Base-by-base conservation (phyloP, 1,140 invertebrate species). In the Subanguina moxae region DNA sequence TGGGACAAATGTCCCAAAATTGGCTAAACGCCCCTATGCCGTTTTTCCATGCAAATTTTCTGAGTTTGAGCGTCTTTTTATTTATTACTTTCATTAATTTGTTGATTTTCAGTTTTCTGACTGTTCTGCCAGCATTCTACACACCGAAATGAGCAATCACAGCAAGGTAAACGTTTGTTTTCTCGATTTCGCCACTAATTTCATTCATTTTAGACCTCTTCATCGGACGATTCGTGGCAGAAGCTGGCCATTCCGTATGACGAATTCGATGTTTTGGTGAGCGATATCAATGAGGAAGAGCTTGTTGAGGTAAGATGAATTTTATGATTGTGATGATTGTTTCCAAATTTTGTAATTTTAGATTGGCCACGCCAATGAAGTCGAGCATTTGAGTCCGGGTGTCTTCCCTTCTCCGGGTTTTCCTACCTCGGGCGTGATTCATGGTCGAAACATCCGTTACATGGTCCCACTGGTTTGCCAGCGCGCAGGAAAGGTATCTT, bases 381-480 rank as follows among this genome's bases (percentile, higher is more conserved):
- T 76, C 48, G 65, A 75, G 27, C 23, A 72, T 52, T 72, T 72
- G 69, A 77, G 74, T 52, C 42, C 43, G n/a, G 74, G 70, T 1
- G 15, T 27, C 23, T 72, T 72, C 64, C 11, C 70, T 48, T 32
- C 67, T 45, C 68, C 72, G 23, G 70, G 73, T 70, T 72, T 72
- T 76, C 70, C 70, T 19, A 73, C 59, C 21, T 30, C 68, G 1
- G 70, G 70, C 19, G 32, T 38, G 15, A 42, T 72, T 5, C 56
- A 68, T 21, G 74, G 68, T 0, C 72, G 38, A 19, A 75, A 72
- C 62, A 27, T 42, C 70, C 73, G 70, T 30, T 65, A 65, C 7
- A 72, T 72, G 74, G 28, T 72, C 21, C 56, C 56, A 7, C 48
- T 72, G 30, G n/a, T 67, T 38, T 66, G 57, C 38, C 68, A 66